A percentile compares a stretch with the other conserved stretches of the same genome.
Evolutionary conservation across 2,888 invertebrate genomes (phyloP).

Genomic region (Parnassius smintheus): DNA sequence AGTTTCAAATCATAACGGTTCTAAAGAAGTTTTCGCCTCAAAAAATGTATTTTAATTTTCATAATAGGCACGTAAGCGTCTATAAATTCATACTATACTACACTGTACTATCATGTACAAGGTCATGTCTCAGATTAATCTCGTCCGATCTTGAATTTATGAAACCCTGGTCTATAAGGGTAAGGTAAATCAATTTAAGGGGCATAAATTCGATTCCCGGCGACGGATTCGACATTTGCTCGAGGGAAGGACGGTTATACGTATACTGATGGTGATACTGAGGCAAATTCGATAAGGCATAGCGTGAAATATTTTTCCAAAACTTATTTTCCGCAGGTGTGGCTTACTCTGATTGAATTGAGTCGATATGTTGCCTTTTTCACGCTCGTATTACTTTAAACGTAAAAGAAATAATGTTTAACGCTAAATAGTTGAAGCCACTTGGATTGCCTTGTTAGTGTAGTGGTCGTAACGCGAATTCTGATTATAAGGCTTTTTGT

Average conservation of each 20-base stretch:
- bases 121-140: slow-evolving; percentile 23
- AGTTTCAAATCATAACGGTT: too few relatives aligned
- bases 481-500: too few relatives aligned
- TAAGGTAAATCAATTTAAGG: slow-evolving; percentile 75
- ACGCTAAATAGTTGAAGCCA: too few relatives aligned
- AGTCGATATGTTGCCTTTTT: slow-evolving; percentile 5
- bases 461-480: too few relatives aligned
- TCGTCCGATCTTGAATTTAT: slow-evolving; percentile 27
- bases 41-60: too few relatives aligned
- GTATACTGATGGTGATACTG: slow-evolving; percentile 50
- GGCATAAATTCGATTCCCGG: slow-evolving; percentile 75
- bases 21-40: too few relatives aligned
- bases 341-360: slow-evolving; percentile 18
- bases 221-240: slow-evolving; percentile 53
- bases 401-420: not conserved
- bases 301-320: slow-evolving; percentile 49
- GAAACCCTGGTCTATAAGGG: slow-evolving; percentile 38
- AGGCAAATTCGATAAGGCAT: slow-evolving; percentile 60
- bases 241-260: slow-evolving; percentile 56
- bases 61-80: too few relatives aligned
- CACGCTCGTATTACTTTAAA: slow-evolving; percentile 6
- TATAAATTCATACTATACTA: too few relatives aligned
- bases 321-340: slow-evolving; percentile 35
- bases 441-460: too few relatives aligned
- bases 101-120: slow-evolving; percentile 7